Evolutionary conservation across 2,113 vertebrate genomes (phyloP).

Genomic region (Solenodon paradoxus): DNA sequence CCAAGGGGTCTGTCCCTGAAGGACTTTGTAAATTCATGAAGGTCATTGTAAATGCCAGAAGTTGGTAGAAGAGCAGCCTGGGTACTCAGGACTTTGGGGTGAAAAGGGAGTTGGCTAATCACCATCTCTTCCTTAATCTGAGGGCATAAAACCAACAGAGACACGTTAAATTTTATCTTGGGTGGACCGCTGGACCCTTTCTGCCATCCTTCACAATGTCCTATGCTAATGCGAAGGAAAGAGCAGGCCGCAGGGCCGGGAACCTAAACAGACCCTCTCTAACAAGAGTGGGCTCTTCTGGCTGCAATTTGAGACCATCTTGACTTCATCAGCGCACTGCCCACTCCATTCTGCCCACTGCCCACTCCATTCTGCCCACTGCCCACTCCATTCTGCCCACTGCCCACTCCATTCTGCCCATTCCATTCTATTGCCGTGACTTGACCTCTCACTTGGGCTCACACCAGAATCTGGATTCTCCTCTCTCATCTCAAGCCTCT

Average conservation of each 20-base stretch:
- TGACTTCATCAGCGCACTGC: background rate
- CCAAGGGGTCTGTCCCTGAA: background rate
- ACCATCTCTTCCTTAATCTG: background rate
- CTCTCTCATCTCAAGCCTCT: rapidly evolving
- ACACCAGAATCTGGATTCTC: background rate
- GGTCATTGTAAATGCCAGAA: background rate
- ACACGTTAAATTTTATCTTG: constrained; percentile 6
- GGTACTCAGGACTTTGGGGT: background rate
- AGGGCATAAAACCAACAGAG: background rate
- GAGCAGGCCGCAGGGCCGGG: background rate
- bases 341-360: background rate
- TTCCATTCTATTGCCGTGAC: too few species aligned
- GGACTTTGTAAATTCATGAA: background rate
- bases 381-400: too few species aligned
- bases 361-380: background rate
- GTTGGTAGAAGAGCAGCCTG: background rate
- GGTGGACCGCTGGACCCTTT: background rate
- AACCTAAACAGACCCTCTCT: background rate
- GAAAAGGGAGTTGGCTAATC: background rate
- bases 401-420: background rate
- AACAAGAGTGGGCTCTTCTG: background rate
- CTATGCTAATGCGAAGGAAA: background rate
- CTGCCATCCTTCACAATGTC: constrained; percentile 29
- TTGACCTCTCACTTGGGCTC: background rate
- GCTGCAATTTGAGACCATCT: background rate